Conservation (phyloP, 1,140 invertebrate genomes). For the Pinna nobilis region DNA sequence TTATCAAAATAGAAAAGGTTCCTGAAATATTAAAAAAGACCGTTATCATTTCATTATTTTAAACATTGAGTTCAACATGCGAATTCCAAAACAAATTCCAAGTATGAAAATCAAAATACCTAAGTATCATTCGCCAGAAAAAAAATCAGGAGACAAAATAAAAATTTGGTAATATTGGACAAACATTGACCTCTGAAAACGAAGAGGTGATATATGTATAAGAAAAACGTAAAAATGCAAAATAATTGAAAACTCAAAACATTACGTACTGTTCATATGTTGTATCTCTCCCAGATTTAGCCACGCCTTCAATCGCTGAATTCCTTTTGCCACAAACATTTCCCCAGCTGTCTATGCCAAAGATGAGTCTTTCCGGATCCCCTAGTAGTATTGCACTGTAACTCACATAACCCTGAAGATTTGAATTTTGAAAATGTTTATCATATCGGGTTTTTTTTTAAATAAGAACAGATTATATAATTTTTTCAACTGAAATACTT, state of each 20-base stretch:
- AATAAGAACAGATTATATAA: not conserved
- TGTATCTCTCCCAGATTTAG: conserved; percentile 76
- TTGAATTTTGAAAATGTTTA: too few species aligned
- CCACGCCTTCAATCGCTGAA: conserved; percentile 63
- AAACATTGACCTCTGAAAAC: too few species aligned
- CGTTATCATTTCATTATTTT: too few species aligned
- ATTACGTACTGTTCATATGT: conserved; percentile 74
- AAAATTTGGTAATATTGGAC: too few species aligned
- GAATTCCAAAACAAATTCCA: too few species aligned
- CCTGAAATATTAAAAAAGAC: too few species aligned
- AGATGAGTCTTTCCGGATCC: conserved; percentile 77
- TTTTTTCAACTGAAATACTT: too few species aligned
- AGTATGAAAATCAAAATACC: too few species aligned
- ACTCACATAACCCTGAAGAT: conserved; percentile 70
- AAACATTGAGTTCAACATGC: too few species aligned
- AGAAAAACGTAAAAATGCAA: not conserved
- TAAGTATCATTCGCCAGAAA: too few species aligned
- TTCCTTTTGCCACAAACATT: conserved; percentile 80
- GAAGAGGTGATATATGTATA: not conserved
- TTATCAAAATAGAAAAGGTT: conserved; percentile 21
- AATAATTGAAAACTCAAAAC: not conserved
- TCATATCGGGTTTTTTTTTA: too few species aligned
- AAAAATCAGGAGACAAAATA: too few species aligned
- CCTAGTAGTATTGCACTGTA: conserved; percentile 77
- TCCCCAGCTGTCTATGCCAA: conserved; percentile 82